A percentile compares a stretch with the other conserved stretches of the same genome.
These are phyloP conservation scores for Tichodroma muraria DNA, from an alignment of 2,113 vertebrate genomes.

Conservation along the genomic window DNA sequence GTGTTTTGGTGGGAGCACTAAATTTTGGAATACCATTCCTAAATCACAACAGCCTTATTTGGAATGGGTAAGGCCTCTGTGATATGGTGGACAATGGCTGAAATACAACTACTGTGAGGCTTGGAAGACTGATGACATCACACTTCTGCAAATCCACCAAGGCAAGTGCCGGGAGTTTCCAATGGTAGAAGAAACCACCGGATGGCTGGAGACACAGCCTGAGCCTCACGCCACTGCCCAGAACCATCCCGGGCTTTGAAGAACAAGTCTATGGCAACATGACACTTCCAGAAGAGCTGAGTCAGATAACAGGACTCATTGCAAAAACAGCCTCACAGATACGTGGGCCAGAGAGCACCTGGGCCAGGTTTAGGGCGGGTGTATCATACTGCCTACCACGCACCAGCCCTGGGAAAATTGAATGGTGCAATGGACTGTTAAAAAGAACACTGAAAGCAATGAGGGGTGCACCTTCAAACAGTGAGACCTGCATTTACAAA, in stretches of 20 bases:
- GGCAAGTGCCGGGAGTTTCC: background rate
- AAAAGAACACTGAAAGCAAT: background rate
- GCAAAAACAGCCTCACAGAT: background rate
- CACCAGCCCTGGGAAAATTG: background rate
- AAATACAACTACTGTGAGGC: background rate
- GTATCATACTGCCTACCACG: background rate
- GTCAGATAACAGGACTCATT: background rate
- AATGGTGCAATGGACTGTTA: background rate
- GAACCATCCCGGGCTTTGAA: background rate
- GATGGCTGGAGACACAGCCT: accelerated
- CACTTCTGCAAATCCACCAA: background rate
- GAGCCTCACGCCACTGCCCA: accelerated
- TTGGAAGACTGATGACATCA: background rate
- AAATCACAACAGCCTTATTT: background rate
- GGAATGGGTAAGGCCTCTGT: background rate
- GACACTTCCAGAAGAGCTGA: background rate
- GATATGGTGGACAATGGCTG: background rate
- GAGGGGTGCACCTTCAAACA: background rate
- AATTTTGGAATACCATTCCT: background rate
- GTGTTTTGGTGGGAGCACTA: background rate
- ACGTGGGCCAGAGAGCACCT: too few relatives aligned
- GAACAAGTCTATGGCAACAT: background rate
- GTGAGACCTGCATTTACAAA: background rate
- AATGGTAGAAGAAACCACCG: too few relatives aligned
- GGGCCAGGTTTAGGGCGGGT: background rate